phyloP scores from a whole-genome alignment of 2,888 invertebrate genomes.

The Conops quadrifasciatus region DNA sequence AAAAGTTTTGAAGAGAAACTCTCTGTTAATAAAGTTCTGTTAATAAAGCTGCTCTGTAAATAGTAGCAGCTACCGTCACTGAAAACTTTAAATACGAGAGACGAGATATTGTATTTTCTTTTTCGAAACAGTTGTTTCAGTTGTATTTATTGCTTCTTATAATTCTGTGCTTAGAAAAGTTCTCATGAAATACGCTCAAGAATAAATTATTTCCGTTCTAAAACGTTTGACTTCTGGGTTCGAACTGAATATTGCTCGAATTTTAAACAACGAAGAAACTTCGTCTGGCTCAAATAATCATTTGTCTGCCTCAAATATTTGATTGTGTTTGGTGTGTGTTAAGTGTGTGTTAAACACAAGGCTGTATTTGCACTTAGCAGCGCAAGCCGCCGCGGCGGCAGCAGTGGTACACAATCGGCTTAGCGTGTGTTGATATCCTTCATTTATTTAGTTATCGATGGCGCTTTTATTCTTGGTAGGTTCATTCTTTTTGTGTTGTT shows the following conservation, averaged over 20 bases:
- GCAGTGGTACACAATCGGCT: neutral
- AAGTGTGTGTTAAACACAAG: neutral
- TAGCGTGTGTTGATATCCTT: neutral
- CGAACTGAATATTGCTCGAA: conserved; percentile 58
- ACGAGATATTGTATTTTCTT: too few relatives aligned
- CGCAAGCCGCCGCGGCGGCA: neutral
- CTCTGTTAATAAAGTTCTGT: too few relatives aligned
- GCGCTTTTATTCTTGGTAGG: neutral
- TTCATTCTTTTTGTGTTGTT: conserved; percentile 10
- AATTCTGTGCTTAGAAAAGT: too few relatives aligned
- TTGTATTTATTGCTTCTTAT: too few relatives aligned
- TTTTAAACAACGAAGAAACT: conserved; percentile 51
- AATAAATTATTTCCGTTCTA: conserved; percentile 46
- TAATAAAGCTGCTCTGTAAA: too few relatives aligned
- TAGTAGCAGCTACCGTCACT: too few relatives aligned
- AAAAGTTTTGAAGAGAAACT: too few relatives aligned
- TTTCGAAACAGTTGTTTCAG: too few relatives aligned
- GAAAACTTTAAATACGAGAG: too few relatives aligned
- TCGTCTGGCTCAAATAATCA: conserved; percentile 38
- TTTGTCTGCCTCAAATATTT: neutral
- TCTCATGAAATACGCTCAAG: too few relatives aligned
- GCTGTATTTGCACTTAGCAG: neutral
- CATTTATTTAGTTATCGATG: neutral
- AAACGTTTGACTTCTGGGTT: conserved; percentile 59
- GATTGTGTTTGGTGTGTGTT: neutral